Conservation (phyloP, 2,888 invertebrate species). For the Salticus scenicus region DNA sequence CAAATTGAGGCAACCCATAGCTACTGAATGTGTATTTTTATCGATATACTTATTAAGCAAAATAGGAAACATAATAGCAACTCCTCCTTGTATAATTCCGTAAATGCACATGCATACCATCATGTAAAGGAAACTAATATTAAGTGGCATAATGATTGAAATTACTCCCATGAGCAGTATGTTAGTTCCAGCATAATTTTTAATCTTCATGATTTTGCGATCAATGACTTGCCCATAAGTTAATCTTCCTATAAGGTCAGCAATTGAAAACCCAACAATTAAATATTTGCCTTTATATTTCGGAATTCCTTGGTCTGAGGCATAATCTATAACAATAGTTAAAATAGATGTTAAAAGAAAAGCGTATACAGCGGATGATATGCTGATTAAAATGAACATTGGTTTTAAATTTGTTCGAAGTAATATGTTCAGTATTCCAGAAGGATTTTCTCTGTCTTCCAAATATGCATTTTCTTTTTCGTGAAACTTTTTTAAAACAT, state of each 20-base stretch:
- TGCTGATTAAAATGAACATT: slow-evolving; percentile 38
- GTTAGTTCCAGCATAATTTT: slow-evolving; percentile 2
- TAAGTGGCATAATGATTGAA: slow-evolving; percentile 3
- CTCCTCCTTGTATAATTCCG: slow-evolving; percentile 26
- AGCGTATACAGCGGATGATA: slow-evolving; percentile 34
- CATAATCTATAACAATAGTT: slow-evolving; percentile 69
- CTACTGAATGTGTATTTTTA: slow-evolving; percentile 17
- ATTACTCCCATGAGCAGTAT: slow-evolving; percentile 14
- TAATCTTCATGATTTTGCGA: slow-evolving; percentile 25
- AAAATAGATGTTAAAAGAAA: slow-evolving; percentile 39
- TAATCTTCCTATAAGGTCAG: slow-evolving; percentile 68
- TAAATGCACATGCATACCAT: slow-evolving; percentile 22
- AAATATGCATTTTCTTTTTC: neutral
- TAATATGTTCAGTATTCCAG: neutral
- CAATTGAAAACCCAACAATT: slow-evolving; percentile 59
- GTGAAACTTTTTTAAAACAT: neutral
- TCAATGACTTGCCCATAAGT: slow-evolving; percentile 66
- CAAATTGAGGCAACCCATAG: slow-evolving; percentile 41
- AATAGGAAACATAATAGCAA: slow-evolving; percentile 42
- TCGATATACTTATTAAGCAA: slow-evolving; percentile 32
- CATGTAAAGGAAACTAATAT: slow-evolving; percentile 17
- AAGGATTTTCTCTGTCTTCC: neutral
- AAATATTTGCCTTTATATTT: slow-evolving; percentile 48
- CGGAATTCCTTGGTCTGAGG: slow-evolving; percentile 55
- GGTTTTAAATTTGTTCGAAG: slow-evolving; percentile 22